Evolutionary conservation across 2,888 invertebrate species (phyloP), one percentile per base, ranked within the genome.

Genomic region (Sinotaia quadrata): DNA sequence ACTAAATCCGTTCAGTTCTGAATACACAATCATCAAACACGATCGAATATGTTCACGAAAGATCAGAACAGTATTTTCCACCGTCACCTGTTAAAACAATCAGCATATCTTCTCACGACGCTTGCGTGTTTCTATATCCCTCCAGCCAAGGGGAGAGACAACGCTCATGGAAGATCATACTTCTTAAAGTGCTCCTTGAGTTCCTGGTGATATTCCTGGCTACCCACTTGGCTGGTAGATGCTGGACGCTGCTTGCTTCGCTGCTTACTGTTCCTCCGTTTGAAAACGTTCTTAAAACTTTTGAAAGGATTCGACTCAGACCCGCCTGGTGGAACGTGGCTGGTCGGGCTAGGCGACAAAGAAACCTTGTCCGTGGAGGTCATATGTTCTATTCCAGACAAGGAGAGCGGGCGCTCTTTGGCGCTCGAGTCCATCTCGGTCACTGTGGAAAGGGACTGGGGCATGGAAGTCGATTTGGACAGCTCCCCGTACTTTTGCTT

Each of bases 151-250:
- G 24, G 12, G 4, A 15, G 24, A 47, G 47, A 47, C 18, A 7
- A 7, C 18, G 47, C 29, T 72, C 72, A 80, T 4, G 77, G 75
- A 77, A 83, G 77, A 58, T 84, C 81, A 68, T 80, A 81, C 71
- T 83, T 83, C 68, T 83, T 77, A 24, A 83, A 81, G 72, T 83
- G 82, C 68, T 80, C 81, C 56, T 82, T 82, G 41, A 84, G 60
- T 2, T 79, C 78, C 57, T 81, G 80, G 31, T 76, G 73, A 56
- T 81, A 77, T 63, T 83, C 81, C 56, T 69, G 72, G 61, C 75
- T 77, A 21, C 75, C 72, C n/a, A 71, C 73, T 58, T 81, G 80
- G 2, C 78, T 76, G 56, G 82, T 72, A 0, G 83, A 78, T 10
- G 77, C 80, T 4, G 81, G 77, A 27, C 82, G 63, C 66, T 83